phyloP scores from a whole-genome alignment of 2,888 invertebrate genomes.

The Leptopilina myrica region DNA sequence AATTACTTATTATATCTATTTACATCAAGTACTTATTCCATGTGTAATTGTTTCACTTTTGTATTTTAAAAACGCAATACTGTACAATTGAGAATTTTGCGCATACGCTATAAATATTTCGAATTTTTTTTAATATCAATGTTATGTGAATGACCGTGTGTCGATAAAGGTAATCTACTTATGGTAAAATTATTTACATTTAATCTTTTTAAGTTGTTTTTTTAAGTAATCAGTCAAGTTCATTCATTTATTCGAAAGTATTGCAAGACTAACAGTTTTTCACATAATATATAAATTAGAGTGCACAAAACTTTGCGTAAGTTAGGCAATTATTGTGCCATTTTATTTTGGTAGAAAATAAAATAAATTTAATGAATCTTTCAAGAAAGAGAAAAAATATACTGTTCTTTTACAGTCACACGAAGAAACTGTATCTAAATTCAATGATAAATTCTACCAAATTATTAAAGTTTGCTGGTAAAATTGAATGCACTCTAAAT shows the following conservation, averaged over 20 bases:
- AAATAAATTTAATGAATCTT: too few species aligned
- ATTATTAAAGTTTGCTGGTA: too few species aligned
- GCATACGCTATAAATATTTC: constrained; percentile 30
- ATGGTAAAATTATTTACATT: constrained; percentile 58
- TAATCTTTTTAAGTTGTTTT: constrained; percentile 54
- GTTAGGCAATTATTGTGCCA: too few species aligned
- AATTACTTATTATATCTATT: constrained; percentile 58
- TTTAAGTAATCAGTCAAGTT: constrained; percentile 70
- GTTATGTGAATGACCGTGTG: constrained; percentile 46
- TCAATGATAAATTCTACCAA: too few species aligned
- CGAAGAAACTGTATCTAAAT: too few species aligned
- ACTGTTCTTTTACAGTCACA: too few species aligned
- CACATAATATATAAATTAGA: too few species aligned
- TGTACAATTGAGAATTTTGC: neutral
- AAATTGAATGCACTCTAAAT: too few species aligned
- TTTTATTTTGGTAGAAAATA: too few species aligned
- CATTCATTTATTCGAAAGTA: constrained; percentile 52
- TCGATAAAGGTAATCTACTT: constrained; percentile 50
- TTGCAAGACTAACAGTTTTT: constrained; percentile 50
- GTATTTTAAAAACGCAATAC: neutral
- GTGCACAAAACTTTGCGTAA: too few species aligned
- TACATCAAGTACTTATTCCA: constrained; percentile 62
- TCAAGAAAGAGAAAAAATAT: too few species aligned
- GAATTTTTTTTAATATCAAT: constrained; percentile 45
- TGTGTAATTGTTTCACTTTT: constrained; percentile 46